Base-by-base conservation (phyloP, 2,113 vertebrate genomes). In the Euleptes europaea region DNA sequence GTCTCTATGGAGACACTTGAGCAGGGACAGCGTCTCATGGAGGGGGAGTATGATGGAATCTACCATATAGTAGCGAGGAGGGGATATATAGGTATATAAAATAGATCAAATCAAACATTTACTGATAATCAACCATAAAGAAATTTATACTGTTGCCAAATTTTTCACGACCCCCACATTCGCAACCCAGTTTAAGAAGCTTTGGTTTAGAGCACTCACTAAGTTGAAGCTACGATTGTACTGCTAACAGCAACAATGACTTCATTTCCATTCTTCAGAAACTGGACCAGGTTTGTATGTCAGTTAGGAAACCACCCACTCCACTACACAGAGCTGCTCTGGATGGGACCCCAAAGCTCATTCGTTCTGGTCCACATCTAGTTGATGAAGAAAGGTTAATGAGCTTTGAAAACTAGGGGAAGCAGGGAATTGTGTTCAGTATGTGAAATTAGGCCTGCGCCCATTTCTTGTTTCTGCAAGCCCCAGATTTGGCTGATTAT, bases 321-420 rank as follows among this genome's bases (percentile, higher is more conserved):
- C 1, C 1, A 35, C 13, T 66, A 17, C 8, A 63, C 26, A 28
- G 42, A 11, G 78, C 12, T 14, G 57, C 1, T 44, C 28, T 6
- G 67, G 81, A 69, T 38, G 57, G 7, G 31, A 78, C 33, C 31
- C 2, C 28, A 0, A 9, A 9, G 44, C 13, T 35, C 66, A 28
- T 1, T 5, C 0, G 2, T 19, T 40, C 2, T 40, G 40, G 6
- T 57, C n/a, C 1, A 0, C 2, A 10, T 3, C 51, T 17, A 26
- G 65, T 28, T 44, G 26, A 44, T 63, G 60, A 28, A 28, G 60
- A 2, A 63, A 4, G 11, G 4, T 73, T 13, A 44, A 11, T 13
- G 11, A 40, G 23, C 26, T 73, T 28, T 28, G 44, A 38, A 38
- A 26, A 5, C 40, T 9, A 71, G 19, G 19, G 69, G 19, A 21